Evolutionary conservation across 2,113 vertebrate genomes (phyloP), one percentile per base, ranked within the genome.

Genomic region (Pan paniscus): DNA sequence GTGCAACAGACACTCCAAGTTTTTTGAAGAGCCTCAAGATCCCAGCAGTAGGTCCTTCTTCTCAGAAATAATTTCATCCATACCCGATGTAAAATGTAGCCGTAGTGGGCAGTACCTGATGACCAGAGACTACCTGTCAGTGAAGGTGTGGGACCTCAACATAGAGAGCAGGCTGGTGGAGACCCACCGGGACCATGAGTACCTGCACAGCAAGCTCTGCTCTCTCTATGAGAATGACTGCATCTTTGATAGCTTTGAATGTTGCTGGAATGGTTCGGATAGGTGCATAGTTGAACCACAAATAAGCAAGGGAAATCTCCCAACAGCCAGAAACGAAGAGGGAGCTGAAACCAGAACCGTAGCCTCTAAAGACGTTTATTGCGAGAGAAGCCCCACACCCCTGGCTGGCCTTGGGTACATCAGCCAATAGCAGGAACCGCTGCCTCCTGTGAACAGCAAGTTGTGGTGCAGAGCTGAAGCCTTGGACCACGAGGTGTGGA

Each of bases 1-100:
- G 67, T 99, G 99, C 2, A 99, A 99, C 95, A 96, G 99, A 93
- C 99, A 99, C 97, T 98, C 99, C 23, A 99, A 99, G 97, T 99
- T 99, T 98, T 99, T 99, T 98, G 99, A 99, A 97, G 99, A 99
- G 96, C 99, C 99, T 11, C 99, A 99, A 98, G 99, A 99, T 97
- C 99, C 99, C 83, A 99, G 99, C 99, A 99, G 99, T 98, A 99
- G 99, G 95, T 99, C 99, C 50, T 99, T 99, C 98, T 99, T 99
- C 98, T 99, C 99, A 96, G 99, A 99, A 98, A 99, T 99, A 84
- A 99, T 99, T 97, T 99, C 99, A 25, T 99, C 99, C 22, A 99
- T 99, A 98, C 99, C 99, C 1, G 99, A 99, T 87, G 99, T 99
- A 86, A 99, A 99, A 97, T 99, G 99, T 98, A 99, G 99, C 98